Percentiles rank a stretch among this genome's conserved stretches.
phyloP scores from a whole-genome alignment of 2,888 invertebrate species.

The Leistus spinibarbis region DNA sequence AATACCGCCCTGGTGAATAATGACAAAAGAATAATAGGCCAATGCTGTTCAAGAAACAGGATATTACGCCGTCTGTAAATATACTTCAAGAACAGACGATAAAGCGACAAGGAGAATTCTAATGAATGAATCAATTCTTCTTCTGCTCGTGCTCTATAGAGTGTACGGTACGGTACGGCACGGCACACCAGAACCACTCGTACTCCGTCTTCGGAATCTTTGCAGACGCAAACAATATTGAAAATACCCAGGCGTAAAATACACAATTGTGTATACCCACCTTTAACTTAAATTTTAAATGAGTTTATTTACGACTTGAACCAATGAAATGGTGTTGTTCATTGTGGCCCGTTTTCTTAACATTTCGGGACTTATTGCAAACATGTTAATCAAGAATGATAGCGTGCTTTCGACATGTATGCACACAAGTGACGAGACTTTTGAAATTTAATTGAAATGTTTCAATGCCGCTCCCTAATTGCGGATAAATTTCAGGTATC shows the following conservation, averaged over 20 bases:
- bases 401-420: not conserved
- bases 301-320: not conserved
- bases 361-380: not conserved
- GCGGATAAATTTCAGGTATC: too few relatives aligned
- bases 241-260: not conserved
- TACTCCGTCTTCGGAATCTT: not conserved
- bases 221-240: not conserved
- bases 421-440: not conserved
- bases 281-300: not conserved
- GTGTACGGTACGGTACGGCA: too few relatives aligned
- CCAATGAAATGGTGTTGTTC: not conserved
- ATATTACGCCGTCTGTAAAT: conserved; percentile 38
- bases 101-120: conserved; percentile 34
- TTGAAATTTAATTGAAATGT: not conserved
- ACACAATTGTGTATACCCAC: not conserved
- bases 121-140: conserved; percentile 39
- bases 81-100: conserved; percentile 22
- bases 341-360: not conserved
- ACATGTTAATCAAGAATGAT: not conserved
- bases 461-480: too few relatives aligned
- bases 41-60: conserved; percentile 34
- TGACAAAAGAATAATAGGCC: conserved; percentile 37
- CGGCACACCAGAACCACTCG: not conserved
- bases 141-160: too few relatives aligned
- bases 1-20: conserved; percentile 16